A percentile compares a stretch with the other conserved stretches of the same genome.
Conservation (phyloP, 2,113 vertebrate genomes). For the Mirounga angustirostris region DNA sequence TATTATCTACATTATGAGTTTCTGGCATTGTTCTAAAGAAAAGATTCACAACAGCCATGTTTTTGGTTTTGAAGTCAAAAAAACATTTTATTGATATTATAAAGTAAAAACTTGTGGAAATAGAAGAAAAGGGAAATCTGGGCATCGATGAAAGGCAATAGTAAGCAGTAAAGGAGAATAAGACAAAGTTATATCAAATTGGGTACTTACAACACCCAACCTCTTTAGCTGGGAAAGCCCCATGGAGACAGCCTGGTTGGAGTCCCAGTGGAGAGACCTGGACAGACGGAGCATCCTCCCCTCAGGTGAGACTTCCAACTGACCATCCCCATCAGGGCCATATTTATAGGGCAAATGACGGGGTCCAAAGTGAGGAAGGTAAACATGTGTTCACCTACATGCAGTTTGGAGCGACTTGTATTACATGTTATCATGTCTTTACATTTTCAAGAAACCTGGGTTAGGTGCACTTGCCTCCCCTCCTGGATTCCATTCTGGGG, state of each 20-base stretch:
- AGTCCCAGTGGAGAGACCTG: neutral
- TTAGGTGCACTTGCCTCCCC: too few species aligned
- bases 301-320: neutral
- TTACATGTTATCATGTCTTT: neutral
- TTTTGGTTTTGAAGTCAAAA: neutral
- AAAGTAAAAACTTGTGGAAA: neutral
- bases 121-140: neutral
- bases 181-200: neutral
- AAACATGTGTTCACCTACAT: neutral
- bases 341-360: neutral
- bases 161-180: neutral
- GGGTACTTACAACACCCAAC: neutral
- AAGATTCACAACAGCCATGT: neutral
- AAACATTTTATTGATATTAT: neutral
- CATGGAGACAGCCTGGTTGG: neutral
- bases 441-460: too few species aligned
- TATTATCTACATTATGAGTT: neutral
- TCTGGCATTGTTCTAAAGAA: neutral
- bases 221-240: neutral
- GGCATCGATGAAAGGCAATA: neutral
- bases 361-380: neutral
- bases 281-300: neutral
- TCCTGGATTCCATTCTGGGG: too few species aligned
- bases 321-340: neutral
- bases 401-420: neutral